phyloP scores from a whole-genome alignment of 2,797 vertebrate genomes.

The Synaphobranchus kaupii region DNA sequence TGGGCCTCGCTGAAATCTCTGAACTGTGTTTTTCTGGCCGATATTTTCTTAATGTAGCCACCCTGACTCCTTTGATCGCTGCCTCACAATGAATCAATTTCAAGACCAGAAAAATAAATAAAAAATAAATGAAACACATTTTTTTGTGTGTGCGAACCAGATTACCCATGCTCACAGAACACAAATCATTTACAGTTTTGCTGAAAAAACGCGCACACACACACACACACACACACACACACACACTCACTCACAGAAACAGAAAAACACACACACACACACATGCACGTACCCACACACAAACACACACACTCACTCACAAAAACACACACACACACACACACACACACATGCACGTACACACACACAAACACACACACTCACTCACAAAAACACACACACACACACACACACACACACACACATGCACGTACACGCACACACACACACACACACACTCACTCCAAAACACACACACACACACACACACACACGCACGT shows the following conservation, averaged over 20 bases:
- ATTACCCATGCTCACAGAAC: neutral
- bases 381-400: neutral
- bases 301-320: neutral
- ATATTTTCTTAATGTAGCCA: neutral
- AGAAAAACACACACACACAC: neutral
- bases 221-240: neutral
- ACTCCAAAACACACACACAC: neutral
- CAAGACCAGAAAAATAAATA: neutral
- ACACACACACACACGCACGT: neutral
- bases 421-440: slow-evolving; percentile 46
- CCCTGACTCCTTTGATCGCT: neutral
- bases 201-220: neutral
- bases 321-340: neutral
- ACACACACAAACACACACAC: neutral
- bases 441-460: neutral
- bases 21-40: neutral
- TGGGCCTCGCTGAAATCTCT: neutral
- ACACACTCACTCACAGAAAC: slow-evolving; percentile 76
- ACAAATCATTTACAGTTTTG: neutral
- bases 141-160: neutral
- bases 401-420: slow-evolving; percentile 75
- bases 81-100: neutral
- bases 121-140: neutral
- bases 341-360: slow-evolving; percentile 77
- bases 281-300: neutral